Evolutionary conservation across 2,797 vertebrate genomes (phyloP).

Genomic region (Arnoldichthys spilopterus): DNA sequence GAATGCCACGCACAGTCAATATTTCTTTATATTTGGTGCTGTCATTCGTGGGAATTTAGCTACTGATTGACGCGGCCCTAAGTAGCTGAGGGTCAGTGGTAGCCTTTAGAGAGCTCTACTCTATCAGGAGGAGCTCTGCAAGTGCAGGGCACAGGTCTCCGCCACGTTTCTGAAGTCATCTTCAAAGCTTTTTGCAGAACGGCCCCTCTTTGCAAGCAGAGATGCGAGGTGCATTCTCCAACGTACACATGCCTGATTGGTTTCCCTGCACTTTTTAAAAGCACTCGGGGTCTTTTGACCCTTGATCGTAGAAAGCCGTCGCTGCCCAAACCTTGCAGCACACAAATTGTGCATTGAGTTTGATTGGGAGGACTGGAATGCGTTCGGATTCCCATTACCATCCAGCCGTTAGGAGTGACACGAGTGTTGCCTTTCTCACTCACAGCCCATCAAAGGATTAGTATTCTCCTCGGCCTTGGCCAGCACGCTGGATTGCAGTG

Average conservation of each 20-base stretch:
- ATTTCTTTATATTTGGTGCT: not conserved
- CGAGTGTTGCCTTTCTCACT: constrained; percentile 20
- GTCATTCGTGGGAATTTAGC: not conserved
- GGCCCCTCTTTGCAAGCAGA: not conserved
- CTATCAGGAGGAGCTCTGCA: constrained; percentile 62
- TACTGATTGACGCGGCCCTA: not conserved
- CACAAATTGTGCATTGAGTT: constrained; percentile 1
- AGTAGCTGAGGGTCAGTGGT: constrained; percentile 9
- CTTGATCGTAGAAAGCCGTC: not conserved
- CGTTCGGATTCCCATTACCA: constrained; percentile 21
- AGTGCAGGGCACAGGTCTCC: constrained; percentile 28
- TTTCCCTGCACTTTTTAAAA: not conserved
- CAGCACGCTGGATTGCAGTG: constrained; percentile 4
- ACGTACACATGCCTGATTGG: not conserved
- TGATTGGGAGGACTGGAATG: constrained; percentile 12
- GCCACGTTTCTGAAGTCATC: not conserved
- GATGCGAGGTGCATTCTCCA: not conserved
- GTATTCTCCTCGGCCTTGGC: constrained; percentile 35
- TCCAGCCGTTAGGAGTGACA: constrained; percentile 29
- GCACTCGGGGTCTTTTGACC: not conserved
- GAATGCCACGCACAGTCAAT: not conserved
- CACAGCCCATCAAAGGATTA: constrained; percentile 37
- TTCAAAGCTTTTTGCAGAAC: not conserved
- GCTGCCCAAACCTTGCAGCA: not conserved
- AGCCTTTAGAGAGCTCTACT: constrained; percentile 63